These are phyloP conservation scores for Heliconius himera DNA, from an alignment of 1,140 invertebrate species.

Conservation along the genomic window DNA sequence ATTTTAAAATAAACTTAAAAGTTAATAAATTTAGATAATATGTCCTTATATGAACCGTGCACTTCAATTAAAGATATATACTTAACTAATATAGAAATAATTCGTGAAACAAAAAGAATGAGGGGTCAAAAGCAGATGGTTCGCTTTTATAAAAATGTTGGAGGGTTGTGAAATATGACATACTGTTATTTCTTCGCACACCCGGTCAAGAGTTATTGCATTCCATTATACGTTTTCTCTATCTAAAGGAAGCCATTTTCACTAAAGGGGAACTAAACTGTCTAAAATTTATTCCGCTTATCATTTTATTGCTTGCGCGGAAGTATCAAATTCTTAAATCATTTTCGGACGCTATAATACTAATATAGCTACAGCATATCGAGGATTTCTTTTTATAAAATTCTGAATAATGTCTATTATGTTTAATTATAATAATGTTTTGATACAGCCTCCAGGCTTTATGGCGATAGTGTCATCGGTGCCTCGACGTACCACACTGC, in stretches of 20 bases:
- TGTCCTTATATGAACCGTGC: background rate
- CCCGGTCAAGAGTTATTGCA: constrained; percentile 82
- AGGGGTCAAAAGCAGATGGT: constrained; percentile 81
- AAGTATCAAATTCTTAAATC: constrained; percentile 57
- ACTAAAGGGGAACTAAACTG: constrained; percentile 77
- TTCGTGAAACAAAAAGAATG: constrained; percentile 79
- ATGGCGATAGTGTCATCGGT: constrained; percentile 45
- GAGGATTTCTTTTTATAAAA: background rate
- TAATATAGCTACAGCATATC: too few relatives aligned
- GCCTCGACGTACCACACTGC: constrained; percentile 66
- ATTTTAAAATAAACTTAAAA: constrained; percentile 10
- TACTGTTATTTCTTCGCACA: constrained; percentile 81
- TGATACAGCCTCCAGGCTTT: constrained; percentile 44
- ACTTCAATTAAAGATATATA: constrained; percentile 42
- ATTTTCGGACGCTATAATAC: constrained; percentile 26
- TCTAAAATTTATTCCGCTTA: constrained; percentile 78
- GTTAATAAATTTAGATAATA: background rate
- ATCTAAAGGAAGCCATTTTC: constrained; percentile 81
- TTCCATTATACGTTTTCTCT: constrained; percentile 81
- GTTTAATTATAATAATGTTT: constrained; percentile 32
- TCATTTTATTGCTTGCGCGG: constrained; percentile 65
- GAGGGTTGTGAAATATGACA: constrained; percentile 81
- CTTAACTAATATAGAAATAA: constrained; percentile 76
- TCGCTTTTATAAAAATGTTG: constrained; percentile 81
- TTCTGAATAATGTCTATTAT: background rate